These are phyloP conservation scores for Spodoptera picta DNA, from an alignment of 2,888 invertebrate species.

Conservation along the genomic window DNA sequence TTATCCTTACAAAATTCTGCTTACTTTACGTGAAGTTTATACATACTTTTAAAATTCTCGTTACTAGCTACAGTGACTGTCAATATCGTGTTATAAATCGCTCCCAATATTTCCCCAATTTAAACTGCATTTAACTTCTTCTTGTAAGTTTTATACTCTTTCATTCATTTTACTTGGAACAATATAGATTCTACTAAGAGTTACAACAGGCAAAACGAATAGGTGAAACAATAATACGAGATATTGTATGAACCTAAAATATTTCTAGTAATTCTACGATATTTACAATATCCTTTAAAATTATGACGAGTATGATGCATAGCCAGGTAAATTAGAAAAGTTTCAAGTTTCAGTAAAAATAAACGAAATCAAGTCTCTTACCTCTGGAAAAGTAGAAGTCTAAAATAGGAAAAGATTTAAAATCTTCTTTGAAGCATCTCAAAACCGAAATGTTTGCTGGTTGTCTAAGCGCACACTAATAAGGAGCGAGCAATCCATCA, in stretches of 20 bases:
- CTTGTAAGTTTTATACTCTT: not conserved
- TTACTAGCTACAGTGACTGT: constrained; percentile 29
- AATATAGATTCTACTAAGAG: no score
- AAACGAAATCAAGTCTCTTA: constrained; percentile 2
- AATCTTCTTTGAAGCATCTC: constrained; percentile 34
- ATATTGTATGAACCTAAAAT: no score
- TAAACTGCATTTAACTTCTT: not conserved
- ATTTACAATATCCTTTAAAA: no score
- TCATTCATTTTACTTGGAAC: no score
- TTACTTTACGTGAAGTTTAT: constrained; percentile 51
- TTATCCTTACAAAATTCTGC: constrained; percentile 68
- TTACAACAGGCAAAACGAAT: no score
- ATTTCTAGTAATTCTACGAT: no score
- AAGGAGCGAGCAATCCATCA: constrained; percentile 72
- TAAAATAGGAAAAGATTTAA: constrained; percentile 38
- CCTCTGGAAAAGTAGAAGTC: constrained; percentile 18
- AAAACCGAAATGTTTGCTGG: constrained; percentile 46
- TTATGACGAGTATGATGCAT: no score
- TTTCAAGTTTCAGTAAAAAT: no score
- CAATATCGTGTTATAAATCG: constrained; percentile 30
- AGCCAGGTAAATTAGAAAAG: no score
- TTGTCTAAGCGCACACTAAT: constrained; percentile 63
- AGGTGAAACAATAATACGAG: no score
- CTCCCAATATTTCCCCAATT: not conserved
- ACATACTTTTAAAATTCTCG: constrained; percentile 47